Percentiles rank a stretch among this genome's conserved stretches.
Conservation (phyloP, 1,140 invertebrate genomes). For the Macrostomum lignano region DNA sequence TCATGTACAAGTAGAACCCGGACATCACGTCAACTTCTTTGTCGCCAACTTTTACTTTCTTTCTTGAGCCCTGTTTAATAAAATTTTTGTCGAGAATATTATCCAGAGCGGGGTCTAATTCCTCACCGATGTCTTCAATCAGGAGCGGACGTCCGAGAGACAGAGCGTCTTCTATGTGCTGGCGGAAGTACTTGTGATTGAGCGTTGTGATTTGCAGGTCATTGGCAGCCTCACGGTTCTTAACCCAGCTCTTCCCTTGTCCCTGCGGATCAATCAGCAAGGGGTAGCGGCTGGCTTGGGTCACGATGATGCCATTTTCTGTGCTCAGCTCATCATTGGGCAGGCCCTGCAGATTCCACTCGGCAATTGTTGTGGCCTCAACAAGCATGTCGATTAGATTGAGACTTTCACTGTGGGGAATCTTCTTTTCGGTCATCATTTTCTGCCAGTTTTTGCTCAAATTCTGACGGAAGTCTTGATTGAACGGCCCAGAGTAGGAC, state of each 20-base stretch:
- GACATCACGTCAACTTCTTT: slow-evolving; percentile 86
- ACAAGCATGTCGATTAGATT: slow-evolving; percentile 75
- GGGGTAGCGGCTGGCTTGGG: slow-evolving; percentile 68
- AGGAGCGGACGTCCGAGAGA: slow-evolving; percentile 65
- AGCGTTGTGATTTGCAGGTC: slow-evolving; percentile 71
- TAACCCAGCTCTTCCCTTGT: slow-evolving; percentile 89
- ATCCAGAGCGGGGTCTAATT: slow-evolving; percentile 75
- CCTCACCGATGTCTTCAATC: slow-evolving; percentile 75
- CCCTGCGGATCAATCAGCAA: slow-evolving; percentile 74
- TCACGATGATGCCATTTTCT: slow-evolving; percentile 79
- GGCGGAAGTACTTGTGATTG: slow-evolving; percentile 83
- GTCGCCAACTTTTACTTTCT: slow-evolving; percentile 55
- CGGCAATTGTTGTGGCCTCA: slow-evolving; percentile 57
- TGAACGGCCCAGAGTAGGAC: slow-evolving; percentile 80
- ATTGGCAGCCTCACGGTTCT: slow-evolving; percentile 60
- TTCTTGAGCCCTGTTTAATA: slow-evolving; percentile 76
- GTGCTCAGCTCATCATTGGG: slow-evolving; percentile 81
- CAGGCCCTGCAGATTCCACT: slow-evolving; percentile 76
- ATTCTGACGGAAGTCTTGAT: slow-evolving; percentile 37
- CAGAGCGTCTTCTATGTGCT: slow-evolving; percentile 70
- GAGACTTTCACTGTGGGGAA: slow-evolving; percentile 38
- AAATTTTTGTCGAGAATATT: slow-evolving; percentile 90
- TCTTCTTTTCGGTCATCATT: slow-evolving; percentile 42
- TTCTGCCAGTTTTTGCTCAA: slow-evolving; percentile 62
- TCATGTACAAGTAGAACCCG: slow-evolving; percentile 76